Evolutionary conservation across 2,113 vertebrate genomes (phyloP), one percentile per base, ranked within the genome.

Genomic region (Nannobrachium achirus): DNA sequence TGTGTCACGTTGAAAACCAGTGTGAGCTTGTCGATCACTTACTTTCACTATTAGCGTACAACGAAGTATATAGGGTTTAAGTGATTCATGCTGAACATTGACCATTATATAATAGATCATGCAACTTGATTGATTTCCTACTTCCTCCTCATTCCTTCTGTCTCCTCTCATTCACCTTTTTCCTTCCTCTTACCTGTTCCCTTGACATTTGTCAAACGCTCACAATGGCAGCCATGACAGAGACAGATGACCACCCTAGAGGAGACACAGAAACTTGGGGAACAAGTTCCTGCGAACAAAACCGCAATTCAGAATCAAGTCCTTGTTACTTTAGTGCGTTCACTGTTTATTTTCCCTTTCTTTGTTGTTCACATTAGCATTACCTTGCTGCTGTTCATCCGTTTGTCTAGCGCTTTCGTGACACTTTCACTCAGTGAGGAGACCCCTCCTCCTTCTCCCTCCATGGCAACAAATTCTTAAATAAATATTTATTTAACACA

Each of bases 211-310:
- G 61, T 81, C 60, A 71, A 59, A 44, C 0, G 40, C 41, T 10
- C 39, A 39, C 58, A 74, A 40, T 56, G 69, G 60, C 63, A 18
- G 66, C 48, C 41, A 1, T 71, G 65, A 74, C 63, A 46, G 41
- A 65, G 52, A 68, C 45, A 44, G 20, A 77, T 73, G 15, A 64
- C 60, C 46, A 39, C 44, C 73, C 60, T 18, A 52, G 33, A 44
- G 6, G 0, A 58, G 49, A 75, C 39, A 70, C 62, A 66, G 59
- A 55, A 38, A 77, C 56, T 73, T 3, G 13, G 13, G 8, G 45
- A 82, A 78, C 61, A 0, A 19, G 63, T 85, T 80, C 75, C 19
- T 46, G 10, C 52, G 69, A 76, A 25, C 1, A 9, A 51, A 75
- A 72, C 46, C 25, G 1, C 6, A 14, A 70, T 6, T 66, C 56